phyloP scores from a whole-genome alignment of 2,888 invertebrate species.

The Cecidostiba fungosa region DNA sequence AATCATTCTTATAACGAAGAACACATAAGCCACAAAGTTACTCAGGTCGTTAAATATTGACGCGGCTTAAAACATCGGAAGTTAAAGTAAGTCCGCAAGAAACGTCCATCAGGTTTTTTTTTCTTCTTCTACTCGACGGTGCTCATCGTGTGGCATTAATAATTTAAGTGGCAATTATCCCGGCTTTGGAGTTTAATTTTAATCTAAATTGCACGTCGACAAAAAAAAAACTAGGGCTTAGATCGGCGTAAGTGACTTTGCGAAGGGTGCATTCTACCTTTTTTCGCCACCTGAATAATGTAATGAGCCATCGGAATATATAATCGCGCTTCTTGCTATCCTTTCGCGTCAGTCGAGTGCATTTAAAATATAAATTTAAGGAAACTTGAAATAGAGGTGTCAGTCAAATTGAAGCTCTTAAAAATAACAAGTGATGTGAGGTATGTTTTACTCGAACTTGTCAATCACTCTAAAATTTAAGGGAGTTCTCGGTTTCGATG shows the following conservation, averaged over 20 bases:
- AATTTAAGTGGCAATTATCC: conserved; percentile 10
- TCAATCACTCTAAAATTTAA: too few species aligned
- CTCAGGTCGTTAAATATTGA: not conserved
- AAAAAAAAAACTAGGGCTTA: not conserved
- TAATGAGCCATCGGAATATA: conserved; percentile 3
- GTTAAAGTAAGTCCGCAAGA: not conserved
- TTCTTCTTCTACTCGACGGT: not conserved
- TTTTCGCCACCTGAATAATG: not conserved
- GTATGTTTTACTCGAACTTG: not conserved
- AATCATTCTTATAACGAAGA: not conserved
- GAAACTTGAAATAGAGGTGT: not conserved
- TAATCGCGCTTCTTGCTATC: not conserved
- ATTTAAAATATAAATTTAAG: not conserved
- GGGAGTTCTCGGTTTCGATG: too few species aligned
- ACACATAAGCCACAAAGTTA: not conserved
- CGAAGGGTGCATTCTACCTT: not conserved
- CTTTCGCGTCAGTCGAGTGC: not conserved
- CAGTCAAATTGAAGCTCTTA: not conserved
- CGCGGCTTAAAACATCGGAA: not conserved
- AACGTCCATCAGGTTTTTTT: not conserved
- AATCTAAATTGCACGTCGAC: conserved; percentile 18
- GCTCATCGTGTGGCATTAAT: conserved; percentile 23
- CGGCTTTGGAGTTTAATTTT: conserved; percentile 16
- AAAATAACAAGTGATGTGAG: not conserved
- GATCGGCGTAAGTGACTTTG: conserved; percentile 6